These are phyloP conservation scores for Anseranas semipalmata DNA, from an alignment of 2,113 vertebrate genomes.

Conservation along the genomic window DNA sequence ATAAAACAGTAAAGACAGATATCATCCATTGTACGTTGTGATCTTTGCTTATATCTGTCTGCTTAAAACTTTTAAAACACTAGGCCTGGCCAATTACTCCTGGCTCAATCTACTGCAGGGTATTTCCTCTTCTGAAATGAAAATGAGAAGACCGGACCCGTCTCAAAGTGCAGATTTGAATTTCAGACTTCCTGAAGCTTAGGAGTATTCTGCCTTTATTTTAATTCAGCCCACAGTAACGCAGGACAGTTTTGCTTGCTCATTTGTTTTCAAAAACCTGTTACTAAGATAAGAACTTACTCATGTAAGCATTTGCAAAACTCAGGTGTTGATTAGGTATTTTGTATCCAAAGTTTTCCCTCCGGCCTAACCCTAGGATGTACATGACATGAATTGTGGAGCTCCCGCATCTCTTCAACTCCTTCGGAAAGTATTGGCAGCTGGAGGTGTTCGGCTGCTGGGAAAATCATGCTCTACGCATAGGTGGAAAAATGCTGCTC, in stretches of 20 bases:
- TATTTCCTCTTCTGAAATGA: not conserved
- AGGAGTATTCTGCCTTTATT: not conserved
- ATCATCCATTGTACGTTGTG: not conserved
- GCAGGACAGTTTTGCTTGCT: not conserved
- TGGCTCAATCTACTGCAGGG: not conserved
- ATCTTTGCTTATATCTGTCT: not conserved
- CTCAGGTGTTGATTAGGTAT: not conserved
- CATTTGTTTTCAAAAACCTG: not conserved
- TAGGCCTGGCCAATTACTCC: not conserved
- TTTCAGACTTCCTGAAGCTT: constrained; percentile 10
- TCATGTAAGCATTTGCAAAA: not conserved
- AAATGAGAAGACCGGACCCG: not conserved
- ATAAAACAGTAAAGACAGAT: not conserved
- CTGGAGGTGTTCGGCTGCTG: not conserved
- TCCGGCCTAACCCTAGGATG: not conserved
- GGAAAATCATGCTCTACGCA: not conserved
- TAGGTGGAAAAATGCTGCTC: not conserved
- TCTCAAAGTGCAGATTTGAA: not conserved
- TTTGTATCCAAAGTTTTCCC: not conserved
- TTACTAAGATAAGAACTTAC: not conserved
- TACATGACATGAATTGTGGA: not conserved
- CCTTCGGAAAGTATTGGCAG: not conserved
- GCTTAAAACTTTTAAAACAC: not conserved
- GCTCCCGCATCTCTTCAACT: not conserved
- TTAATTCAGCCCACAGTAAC: not conserved